Percentiles rank a stretch among this genome's conserved stretches.
These are phyloP conservation scores for Mormyrus hasselquistii DNA, from an alignment of 2,797 vertebrate genomes.

Conservation along the genomic window DNA sequence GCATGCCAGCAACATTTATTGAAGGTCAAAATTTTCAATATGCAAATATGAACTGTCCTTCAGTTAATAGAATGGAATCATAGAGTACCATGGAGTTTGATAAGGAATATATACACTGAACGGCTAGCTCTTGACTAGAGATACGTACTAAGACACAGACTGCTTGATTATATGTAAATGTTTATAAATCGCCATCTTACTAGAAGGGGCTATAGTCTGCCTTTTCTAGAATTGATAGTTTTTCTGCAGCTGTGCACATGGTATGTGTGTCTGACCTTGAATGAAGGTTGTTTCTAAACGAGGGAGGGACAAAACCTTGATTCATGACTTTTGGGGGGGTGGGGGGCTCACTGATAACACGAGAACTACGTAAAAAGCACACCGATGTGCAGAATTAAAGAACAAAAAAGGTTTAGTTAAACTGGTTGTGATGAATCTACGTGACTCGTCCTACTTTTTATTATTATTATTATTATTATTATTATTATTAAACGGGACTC, in stretches of 20 bases:
- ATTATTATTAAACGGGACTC: not conserved
- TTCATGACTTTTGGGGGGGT: not conserved
- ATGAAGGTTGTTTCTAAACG: slow-evolving; percentile 44
- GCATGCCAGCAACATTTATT: not conserved
- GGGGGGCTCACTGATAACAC: slow-evolving; percentile 11
- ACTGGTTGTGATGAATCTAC: not conserved
- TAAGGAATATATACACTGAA: no score
- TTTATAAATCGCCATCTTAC: not conserved
- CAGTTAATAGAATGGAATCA: no score
- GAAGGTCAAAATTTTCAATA: no score
- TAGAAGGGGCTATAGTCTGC: not conserved
- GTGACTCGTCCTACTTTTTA: not conserved
- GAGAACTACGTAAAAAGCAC: not conserved
- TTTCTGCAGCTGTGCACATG: not conserved
- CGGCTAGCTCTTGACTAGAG: no score
- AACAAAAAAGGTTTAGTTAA: not conserved
- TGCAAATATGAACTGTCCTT: not conserved
- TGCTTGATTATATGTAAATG: not conserved
- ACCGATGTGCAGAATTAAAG: slow-evolving; percentile 22
- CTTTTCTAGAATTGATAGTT: not conserved
- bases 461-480: not conserved
- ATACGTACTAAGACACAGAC: not conserved
- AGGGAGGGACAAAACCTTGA: not conserved
- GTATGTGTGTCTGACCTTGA: slow-evolving; percentile 47
- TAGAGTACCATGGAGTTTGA: no score